Evolutionary conservation across 2,113 vertebrate genomes (phyloP).

Genomic region (Rhabdornis inornatus): DNA sequence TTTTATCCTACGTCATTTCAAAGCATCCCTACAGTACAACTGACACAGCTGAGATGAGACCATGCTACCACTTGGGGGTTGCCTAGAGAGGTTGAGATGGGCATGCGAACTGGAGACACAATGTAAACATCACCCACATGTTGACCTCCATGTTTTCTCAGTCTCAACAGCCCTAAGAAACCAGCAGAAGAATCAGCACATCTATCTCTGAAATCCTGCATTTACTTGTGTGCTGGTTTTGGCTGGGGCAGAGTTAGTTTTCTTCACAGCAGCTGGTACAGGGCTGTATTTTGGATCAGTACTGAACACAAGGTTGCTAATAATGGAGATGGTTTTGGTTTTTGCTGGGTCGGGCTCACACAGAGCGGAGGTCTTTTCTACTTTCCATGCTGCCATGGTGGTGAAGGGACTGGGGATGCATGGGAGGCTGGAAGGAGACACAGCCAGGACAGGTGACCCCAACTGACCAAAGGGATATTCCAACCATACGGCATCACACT

Average conservation of each 20-base stretch:
- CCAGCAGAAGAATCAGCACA: not conserved
- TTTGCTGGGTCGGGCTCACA: not conserved
- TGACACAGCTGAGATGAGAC: not conserved
- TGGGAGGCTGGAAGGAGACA: not conserved
- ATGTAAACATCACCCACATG: not conserved
- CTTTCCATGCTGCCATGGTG: accelerated
- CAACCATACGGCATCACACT: not conserved
- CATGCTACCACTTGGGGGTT: accelerated
- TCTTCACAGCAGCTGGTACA: not conserved
- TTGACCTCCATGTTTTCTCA: not conserved
- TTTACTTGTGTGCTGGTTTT: not conserved
- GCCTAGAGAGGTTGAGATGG: not conserved
- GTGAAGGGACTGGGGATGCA: not conserved
- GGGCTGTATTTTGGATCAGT: not conserved
- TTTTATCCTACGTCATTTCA: not conserved
- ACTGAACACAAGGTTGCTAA: not conserved
- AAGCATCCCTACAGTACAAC: not conserved
- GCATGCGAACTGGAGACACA: not conserved
- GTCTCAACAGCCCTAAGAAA: not conserved
- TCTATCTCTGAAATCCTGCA: not conserved
- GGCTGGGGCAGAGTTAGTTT: not conserved
- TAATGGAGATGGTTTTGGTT: not conserved
- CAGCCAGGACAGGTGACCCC: not conserved
- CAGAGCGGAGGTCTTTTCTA: not conserved
- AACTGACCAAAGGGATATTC: not conserved